Evolutionary conservation across 2,888 invertebrate species (phyloP), one percentile per base, ranked within the genome.

Genomic region (Amblyjoppa fuscipennis): DNA sequence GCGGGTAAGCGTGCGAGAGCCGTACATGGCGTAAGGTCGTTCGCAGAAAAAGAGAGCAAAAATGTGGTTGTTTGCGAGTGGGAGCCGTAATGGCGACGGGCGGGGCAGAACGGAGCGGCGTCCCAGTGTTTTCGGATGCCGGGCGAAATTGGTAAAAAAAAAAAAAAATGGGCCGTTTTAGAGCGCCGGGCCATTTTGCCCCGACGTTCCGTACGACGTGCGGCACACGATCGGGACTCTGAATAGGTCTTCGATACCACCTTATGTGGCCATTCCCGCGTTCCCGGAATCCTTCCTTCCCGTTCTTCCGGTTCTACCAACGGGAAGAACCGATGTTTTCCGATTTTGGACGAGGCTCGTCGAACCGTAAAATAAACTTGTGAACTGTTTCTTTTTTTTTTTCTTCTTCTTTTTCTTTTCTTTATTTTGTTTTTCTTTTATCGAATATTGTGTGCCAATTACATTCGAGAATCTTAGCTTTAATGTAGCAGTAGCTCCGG

Each of bases 381-480:
- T 66, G 34, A 28, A 11, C 51, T 31, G 16, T 31, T 34, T 34
- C 25, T 13, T 34, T 64, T 31, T 6, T 31, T 31, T 20, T 20
- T 20, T 20, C 0, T 20, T 20, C 20, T 20, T 20, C 20, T 0
- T 20, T 20, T 20, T 20, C 20, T 20, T 20, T 20, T 20, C 20
- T 20, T 20, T 20, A 20, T 20, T 0, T 20, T 20, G 20, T 20
- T 20, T 20, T 20, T 20, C 20, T 20, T 20, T 20, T 20, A 20
- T 20, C 20, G 20, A 20, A 73, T 74, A 84, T 76, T 53, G 31
- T 16, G 66, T 80, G 66, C 66, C 75, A 80, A 84, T 84, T 80
- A 45, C 56, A 64, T 34, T 31, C 64, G 66, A 71, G 53, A 74
- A 76, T 56, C 66, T 66, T 68, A 4, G n/a, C 28, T 34, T 11